These are phyloP conservation scores for Lepilemur septentrionalis DNA, from an alignment of 2,797 vertebrate genomes.

Conservation along the genomic window DNA sequence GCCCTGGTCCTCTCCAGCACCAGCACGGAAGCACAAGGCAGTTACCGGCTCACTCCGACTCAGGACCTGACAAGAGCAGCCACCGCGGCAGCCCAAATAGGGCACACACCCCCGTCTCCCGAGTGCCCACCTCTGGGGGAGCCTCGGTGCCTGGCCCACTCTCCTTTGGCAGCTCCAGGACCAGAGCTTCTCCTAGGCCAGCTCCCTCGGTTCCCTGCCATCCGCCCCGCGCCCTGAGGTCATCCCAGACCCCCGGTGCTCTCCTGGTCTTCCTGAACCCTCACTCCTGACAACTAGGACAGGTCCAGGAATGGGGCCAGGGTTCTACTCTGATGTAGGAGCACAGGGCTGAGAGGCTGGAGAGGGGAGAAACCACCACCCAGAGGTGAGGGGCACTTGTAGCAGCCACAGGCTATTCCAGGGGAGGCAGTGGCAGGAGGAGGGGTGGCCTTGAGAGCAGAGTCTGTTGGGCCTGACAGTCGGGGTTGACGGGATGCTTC, in stretches of 20 bases:
- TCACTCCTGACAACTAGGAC: not conserved
- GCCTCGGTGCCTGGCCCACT: not conserved
- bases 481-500: not conserved
- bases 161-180: not conserved
- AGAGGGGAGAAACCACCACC: rapidly evolving
- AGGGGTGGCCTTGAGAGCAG: not conserved
- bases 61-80: not conserved
- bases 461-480: not conserved
- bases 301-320: not conserved
- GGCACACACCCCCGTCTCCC: not conserved
- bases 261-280: not conserved
- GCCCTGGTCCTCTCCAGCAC: rapidly evolving
- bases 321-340: not conserved
- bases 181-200: not conserved
- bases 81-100: rapidly evolving
- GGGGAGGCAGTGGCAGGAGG: not conserved
- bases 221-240: not conserved
- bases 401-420: not conserved
- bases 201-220: not conserved
- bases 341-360: not conserved
- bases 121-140: not conserved
- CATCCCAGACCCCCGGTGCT: not conserved
- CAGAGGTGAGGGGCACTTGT: no score
- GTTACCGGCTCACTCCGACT: rapidly evolving
- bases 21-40: not conserved